A percentile compares a stretch with the other conserved stretches of the same genome.
Conservation (phyloP, 1,140 invertebrate genomes). For the Holotrichia oblita region DNA sequence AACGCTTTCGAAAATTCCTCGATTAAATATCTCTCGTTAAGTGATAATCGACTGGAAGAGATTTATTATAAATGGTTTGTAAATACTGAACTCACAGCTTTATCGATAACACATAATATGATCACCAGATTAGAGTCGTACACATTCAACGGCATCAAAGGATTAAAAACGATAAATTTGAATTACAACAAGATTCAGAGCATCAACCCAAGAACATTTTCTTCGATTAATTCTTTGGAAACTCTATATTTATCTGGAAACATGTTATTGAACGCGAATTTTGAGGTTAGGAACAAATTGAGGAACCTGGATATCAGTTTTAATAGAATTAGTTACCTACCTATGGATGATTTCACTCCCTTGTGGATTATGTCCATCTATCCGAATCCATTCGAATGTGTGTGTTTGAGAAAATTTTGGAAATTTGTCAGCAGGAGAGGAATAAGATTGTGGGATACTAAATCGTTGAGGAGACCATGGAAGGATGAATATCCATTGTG, state of each 20-base stretch:
- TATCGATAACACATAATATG: slow-evolving; percentile 5
- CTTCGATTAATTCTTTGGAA: not conserved
- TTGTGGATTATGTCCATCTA: slow-evolving; percentile 5
- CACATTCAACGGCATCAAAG: not conserved
- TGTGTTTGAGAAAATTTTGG: not conserved
- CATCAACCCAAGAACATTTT: not conserved
- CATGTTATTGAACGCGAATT: not conserved
- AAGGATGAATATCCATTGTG: slow-evolving; percentile 21
- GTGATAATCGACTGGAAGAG: not conserved
- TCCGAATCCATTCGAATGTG: slow-evolving; percentile 1
- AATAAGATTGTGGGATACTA: not conserved
- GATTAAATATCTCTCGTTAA: not conserved
- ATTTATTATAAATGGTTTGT: not conserved
- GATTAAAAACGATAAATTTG: not conserved
- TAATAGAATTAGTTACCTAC: not conserved
- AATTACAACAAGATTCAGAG: slow-evolving; percentile 3
- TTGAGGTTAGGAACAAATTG: not conserved
- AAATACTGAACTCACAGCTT: not conserved
- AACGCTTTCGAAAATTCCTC: not conserved
- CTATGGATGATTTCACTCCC: not conserved
- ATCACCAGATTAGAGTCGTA: not conserved
- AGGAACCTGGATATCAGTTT: not conserved
- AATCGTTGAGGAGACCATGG: not conserved
- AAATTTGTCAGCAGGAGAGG: not conserved
- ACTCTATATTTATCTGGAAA: not conserved